Base-by-base conservation (phyloP, 2,113 vertebrate genomes). In the Crotalus viridis region DNA sequence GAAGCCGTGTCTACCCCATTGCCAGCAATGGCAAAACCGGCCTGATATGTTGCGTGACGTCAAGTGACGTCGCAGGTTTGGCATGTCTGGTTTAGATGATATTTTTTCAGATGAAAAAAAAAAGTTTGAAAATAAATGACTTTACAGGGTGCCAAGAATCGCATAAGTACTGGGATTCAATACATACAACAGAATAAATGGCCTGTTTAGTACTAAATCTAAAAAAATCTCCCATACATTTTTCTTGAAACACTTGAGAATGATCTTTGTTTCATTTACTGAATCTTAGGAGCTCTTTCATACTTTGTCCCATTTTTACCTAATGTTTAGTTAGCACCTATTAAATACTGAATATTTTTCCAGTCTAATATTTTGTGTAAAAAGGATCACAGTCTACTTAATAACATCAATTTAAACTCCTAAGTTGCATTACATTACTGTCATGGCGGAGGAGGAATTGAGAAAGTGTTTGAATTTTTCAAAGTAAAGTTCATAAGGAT, bases 121-220 rank as follows among this genome's bases (percentile, higher is more conserved):
- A 0, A 92, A 94, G 26, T 6, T 24, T 91, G n/a, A 94, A 93
- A 90, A 59, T 81, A 1, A 69, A 91, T 43, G 26, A 3, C 0
- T 89, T 89, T 94, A 51, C 43, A 74, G 17, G 64, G 64, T 3
- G 54, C 4, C 2, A 93, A 1, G 89, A 19, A 87, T 91, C 89
- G 61, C 0, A 26, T 85, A 93, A 90, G 0, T 15, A 22, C 46
- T 52, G 10, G 2, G 64, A 55, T 89, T 46, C 90, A 0, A 5
- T 90, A 4, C 56, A 61, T 89, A 57, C 90, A 89, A 85, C 0
- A 92, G 61, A 92, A 92, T 48, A 48, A 94, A 92, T 94, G 89
- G 90, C 85, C 54, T 93, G 56, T 95, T 96, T 89, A 93, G 39
- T 8, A 7, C 92, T 22, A 88, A 52, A 0, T 94, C 0, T 88